Evolutionary conservation across 2,888 invertebrate species (phyloP).

Genomic region (Candidula unifasciata): DNA sequence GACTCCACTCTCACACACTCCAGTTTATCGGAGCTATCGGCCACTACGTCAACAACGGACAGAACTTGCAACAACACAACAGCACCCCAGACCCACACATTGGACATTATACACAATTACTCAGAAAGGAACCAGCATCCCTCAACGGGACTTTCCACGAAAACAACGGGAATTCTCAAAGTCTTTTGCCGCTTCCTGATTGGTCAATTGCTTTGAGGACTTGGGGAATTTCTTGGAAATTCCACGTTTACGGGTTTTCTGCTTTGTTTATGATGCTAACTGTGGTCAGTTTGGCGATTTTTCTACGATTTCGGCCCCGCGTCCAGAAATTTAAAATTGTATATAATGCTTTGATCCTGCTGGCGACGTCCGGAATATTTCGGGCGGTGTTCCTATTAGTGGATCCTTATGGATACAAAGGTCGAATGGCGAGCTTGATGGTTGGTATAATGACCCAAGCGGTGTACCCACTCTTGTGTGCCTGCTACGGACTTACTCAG

Average conservation of each 20-base stretch:
- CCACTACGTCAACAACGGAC: neutral
- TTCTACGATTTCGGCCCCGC: constrained; percentile 80
- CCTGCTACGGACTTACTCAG: constrained; percentile 81
- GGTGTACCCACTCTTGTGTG: constrained; percentile 81
- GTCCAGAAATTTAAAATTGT: constrained; percentile 80
- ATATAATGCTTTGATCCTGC: constrained; percentile 81
- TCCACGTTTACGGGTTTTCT: constrained; percentile 82
- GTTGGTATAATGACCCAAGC: constrained; percentile 81
- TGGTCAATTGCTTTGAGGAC: constrained; percentile 70
- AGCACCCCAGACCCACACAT: neutral
- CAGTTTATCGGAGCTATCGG: neutral
- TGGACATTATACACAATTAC: neutral
- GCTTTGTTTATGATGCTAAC: constrained; percentile 81
- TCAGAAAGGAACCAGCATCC: neutral
- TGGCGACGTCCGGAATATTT: constrained; percentile 80
- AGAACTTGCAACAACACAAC: neutral
- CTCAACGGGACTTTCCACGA: neutral
- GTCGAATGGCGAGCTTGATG: constrained; percentile 80
- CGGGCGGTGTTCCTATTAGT: constrained; percentile 81
- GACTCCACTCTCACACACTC: neutral
- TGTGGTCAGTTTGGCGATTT: constrained; percentile 81
- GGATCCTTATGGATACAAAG: constrained; percentile 81
- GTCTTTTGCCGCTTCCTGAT: constrained; percentile 71
- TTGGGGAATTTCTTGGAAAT: constrained; percentile 80
- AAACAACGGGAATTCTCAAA: neutral